These are phyloP conservation scores for Myopa tessellatipennis DNA, from an alignment of 2,888 invertebrate genomes.

Conservation along the genomic window DNA sequence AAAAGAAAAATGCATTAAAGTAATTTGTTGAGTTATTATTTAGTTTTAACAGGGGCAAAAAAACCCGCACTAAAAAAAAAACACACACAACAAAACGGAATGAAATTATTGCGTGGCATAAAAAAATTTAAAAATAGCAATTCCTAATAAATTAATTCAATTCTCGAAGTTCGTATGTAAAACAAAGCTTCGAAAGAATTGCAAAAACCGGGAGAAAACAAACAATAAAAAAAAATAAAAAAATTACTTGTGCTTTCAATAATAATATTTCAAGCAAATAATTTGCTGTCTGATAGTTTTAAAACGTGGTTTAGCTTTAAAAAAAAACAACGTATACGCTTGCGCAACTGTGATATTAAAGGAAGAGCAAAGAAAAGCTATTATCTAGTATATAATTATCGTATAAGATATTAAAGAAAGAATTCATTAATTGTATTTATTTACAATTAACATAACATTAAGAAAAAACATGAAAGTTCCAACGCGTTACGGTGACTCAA, in stretches of 20 bases:
- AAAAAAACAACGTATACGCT: conserved; percentile 8
- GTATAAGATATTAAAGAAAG: neutral
- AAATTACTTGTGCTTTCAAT: too few relatives aligned
- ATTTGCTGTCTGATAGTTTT: neutral
- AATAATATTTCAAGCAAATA: too few relatives aligned
- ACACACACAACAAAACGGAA: neutral
- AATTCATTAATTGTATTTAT: conserved; percentile 4
- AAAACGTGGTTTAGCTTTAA: neutral
- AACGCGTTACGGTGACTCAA: conserved; percentile 48
- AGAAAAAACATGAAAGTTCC: conserved; percentile 57
- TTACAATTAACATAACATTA: conserved; percentile 17
- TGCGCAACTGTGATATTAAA: conserved; percentile 33
- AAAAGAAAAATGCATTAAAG: neutral
- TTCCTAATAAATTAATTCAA: too few relatives aligned
- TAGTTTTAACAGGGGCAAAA: neutral
- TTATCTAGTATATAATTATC: neutral
- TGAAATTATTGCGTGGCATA: neutral
- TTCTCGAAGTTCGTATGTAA: neutral
- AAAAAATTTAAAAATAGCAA: conserved; percentile 10
- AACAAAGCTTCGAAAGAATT: neutral
- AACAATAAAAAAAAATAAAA: neutral
- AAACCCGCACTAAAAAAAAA: neutral
- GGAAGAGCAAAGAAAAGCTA: neutral
- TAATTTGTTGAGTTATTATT: neutral
- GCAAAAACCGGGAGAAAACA: neutral